phyloP scores from a whole-genome alignment of 2,113 vertebrate species.

The Hippocampus guttulatus region DNA sequence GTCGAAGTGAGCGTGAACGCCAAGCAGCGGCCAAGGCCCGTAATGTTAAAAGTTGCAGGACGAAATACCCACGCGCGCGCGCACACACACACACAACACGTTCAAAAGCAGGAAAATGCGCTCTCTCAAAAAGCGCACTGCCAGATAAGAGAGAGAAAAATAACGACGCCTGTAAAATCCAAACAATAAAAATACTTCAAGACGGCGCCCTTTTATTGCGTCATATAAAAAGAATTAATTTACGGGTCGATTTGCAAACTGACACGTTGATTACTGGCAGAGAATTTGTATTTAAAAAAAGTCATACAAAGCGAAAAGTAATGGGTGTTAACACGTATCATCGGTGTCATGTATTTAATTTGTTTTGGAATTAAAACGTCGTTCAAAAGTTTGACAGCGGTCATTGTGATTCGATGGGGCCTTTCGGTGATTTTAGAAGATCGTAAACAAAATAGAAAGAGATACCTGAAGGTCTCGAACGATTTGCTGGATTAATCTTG shows the following conservation, averaged over 20 bases:
- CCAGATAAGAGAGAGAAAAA: not conserved
- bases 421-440: constrained; percentile 20
- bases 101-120: not conserved
- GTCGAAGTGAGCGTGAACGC: constrained; percentile 16
- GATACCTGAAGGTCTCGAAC: constrained; percentile 63
- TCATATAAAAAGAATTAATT: not conserved
- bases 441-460: constrained; percentile 34
- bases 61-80: constrained; percentile 29
- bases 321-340: not conserved
- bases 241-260: not conserved
- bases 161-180: not conserved
- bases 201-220: not conserved
- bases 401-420: not conserved
- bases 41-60: constrained; percentile 53
- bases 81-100: not conserved
- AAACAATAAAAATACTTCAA: not conserved
- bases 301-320: not conserved
- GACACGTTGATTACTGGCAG: not conserved
- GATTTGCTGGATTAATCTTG: constrained; percentile 57
- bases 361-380: not conserved
- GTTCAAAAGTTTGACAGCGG: not conserved
- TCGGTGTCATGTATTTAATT: no score
- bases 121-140: not conserved
- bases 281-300: not conserved
- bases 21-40: constrained; percentile 24